Conservation (phyloP, 2,113 vertebrate species). For the Typhlomys cinereus region DNA sequence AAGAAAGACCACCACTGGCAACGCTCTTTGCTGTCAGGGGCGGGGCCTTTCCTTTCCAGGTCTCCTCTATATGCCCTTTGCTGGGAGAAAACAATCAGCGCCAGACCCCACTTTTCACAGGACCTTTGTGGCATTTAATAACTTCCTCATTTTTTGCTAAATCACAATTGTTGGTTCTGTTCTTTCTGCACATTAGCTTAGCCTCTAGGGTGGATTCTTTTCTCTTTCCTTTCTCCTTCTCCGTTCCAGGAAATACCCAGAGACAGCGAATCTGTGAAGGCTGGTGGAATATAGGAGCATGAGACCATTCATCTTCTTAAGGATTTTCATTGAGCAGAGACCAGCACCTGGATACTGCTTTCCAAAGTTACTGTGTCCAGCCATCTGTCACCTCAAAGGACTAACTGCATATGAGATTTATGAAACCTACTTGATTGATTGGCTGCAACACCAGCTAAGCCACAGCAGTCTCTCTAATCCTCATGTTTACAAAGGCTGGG, state of each 20-base stretch:
- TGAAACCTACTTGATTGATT: background rate
- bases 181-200: background rate
- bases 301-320: background rate
- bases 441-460: background rate
- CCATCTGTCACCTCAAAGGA: background rate
- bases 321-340: background rate
- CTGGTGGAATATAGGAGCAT: no score
- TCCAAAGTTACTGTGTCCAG: background rate
- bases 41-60: background rate
- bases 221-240: background rate
- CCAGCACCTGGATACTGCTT: background rate
- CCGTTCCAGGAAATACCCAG: background rate
- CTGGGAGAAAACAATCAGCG: background rate
- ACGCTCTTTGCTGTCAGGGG: background rate
- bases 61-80: background rate
- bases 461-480: background rate
- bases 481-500: background rate
- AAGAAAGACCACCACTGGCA: background rate
- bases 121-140: background rate
- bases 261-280: no score
- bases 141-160: constrained; percentile 37
- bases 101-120: background rate
- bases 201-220: background rate
- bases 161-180: background rate
- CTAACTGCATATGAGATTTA: background rate